A percentile compares a stretch with the other conserved stretches of the same genome.
Conservation (phyloP, 2,797 vertebrate species). For the Gymnopithys bicolor region DNA sequence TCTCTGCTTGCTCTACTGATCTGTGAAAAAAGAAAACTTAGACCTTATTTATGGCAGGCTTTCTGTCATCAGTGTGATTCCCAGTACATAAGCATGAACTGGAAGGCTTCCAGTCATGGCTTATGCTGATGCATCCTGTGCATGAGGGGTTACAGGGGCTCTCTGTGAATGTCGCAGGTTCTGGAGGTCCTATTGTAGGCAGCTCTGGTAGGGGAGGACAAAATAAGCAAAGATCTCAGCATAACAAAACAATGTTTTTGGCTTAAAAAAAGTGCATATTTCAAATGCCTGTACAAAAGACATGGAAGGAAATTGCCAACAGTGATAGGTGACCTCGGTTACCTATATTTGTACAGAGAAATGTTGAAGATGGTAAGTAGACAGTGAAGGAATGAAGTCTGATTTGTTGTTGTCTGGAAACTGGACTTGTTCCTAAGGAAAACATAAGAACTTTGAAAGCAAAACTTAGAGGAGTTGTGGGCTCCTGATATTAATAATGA, state of each 20-base stretch:
- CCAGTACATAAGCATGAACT: neutral
- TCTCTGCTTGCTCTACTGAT: neutral
- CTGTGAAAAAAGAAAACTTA: neutral
- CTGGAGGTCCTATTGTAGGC: neutral
- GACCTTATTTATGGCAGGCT: neutral
- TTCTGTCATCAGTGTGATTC: neutral
- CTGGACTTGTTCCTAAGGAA: neutral
- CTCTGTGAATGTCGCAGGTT: neutral
- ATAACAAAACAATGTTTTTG: neutral
- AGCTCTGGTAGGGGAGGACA: neutral
- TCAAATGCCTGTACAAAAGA: neutral
- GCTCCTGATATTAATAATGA: neutral
- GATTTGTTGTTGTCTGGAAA: neutral
- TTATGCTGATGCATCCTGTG: neutral
- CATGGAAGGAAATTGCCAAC: neutral
- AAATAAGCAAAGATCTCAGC: neutral
- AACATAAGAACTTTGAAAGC: neutral
- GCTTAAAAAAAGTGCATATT: neutral
- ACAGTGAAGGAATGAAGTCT: neutral
- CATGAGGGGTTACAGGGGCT: accelerated
- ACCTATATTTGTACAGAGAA: neutral
- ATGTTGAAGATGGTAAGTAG: neutral
- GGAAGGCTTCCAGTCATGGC: neutral
- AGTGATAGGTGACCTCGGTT: neutral
- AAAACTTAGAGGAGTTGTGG: neutral